These are phyloP conservation scores for Mantis religiosa DNA, from an alignment of 2,888 invertebrate genomes.

Conservation along the genomic window DNA sequence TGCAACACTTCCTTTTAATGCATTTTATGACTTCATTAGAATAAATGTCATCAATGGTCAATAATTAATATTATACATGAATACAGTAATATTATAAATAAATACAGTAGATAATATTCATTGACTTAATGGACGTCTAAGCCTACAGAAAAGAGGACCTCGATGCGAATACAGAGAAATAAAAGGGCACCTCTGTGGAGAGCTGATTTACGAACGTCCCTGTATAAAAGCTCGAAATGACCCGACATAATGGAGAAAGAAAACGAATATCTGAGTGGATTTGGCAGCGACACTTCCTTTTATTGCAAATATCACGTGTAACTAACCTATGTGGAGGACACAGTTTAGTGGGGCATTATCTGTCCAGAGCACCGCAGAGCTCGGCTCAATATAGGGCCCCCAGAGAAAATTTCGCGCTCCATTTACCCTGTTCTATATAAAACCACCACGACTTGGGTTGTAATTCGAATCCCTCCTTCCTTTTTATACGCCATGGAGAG, in stretches of 20 bases:
- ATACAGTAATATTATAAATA: no score
- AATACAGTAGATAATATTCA: no score
- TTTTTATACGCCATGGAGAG: not conserved
- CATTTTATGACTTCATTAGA: no score
- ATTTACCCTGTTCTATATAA: slow-evolving; percentile 13
- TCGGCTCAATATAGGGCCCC: not conserved
- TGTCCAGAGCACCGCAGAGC: not conserved
- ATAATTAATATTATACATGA: no score
- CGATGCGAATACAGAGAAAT: not conserved
- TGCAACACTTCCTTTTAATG: no score
- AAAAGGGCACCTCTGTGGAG: not conserved
- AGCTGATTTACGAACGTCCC: not conserved
- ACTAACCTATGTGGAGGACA: not conserved
- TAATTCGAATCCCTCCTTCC: slow-evolving; percentile 11
- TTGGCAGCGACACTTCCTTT: slow-evolving; percentile 11
- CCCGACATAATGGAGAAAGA: not conserved
- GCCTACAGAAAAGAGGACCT: no score
- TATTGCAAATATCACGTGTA: slow-evolving; percentile 1
- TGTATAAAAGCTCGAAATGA: not conserved
- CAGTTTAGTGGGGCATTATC: slow-evolving; percentile 3
- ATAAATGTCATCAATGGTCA: no score
- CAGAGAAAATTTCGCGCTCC: slow-evolving; percentile 11
- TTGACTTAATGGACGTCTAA: no score
- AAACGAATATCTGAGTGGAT: slow-evolving; percentile 8
- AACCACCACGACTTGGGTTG: not conserved